phyloP scores from a whole-genome alignment of 1,140 invertebrate species.

The Leptoteleia sp. region DNA sequence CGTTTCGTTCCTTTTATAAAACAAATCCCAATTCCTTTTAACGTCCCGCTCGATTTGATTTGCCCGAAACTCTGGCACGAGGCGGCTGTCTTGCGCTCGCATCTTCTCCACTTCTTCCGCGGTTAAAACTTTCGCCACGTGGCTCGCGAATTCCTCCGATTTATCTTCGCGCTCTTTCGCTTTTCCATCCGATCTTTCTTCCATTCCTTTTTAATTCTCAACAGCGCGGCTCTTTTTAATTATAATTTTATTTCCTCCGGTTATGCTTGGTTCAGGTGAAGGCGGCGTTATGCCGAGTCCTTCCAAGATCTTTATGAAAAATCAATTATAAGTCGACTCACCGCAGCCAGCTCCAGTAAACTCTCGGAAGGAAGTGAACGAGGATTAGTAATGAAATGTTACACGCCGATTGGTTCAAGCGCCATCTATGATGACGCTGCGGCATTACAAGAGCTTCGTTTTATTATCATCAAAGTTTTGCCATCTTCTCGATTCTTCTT shows the following conservation, averaged over 20 bases:
- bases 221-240: too few species aligned
- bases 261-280: too few species aligned
- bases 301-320: too few species aligned
- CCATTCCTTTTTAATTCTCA: too few species aligned
- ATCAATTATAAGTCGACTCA: too few species aligned
- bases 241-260: too few species aligned
- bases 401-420: constrained; percentile 1
- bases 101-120: constrained; percentile 84
- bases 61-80: constrained; percentile 90
- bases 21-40: constrained; percentile 97
- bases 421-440: constrained; percentile 23
- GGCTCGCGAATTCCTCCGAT: constrained; percentile 66
- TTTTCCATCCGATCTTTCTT: background rate
- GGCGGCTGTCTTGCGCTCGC: constrained; percentile 85
- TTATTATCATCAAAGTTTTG: too few species aligned
- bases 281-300: too few species aligned
- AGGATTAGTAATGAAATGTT: constrained; percentile 27
- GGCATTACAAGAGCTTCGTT: background rate
- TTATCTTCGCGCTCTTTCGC: background rate
- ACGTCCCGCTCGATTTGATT: constrained; percentile 92
- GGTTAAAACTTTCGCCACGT: constrained; percentile 82
- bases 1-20: constrained; percentile 96
- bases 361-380: constrained; percentile 68
- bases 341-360: too few species aligned
- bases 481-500: too few species aligned